Evolutionary conservation across 2,888 invertebrate genomes (phyloP), one percentile per base, ranked within the genome.

Genomic region (Clanis bilineata): DNA sequence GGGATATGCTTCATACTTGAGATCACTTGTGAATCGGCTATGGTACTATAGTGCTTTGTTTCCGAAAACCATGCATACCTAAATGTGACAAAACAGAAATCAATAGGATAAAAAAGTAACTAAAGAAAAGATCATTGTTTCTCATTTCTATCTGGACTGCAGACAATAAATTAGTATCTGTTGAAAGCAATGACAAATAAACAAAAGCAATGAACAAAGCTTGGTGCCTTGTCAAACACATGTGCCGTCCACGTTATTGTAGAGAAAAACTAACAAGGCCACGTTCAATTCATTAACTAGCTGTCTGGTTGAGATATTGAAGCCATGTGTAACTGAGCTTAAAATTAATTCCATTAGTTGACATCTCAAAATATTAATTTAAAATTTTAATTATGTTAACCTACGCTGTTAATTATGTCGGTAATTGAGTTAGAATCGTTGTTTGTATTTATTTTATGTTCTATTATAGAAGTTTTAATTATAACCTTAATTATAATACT

Each of bases 181-280:
- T 51, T 15, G 28, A 51, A 51, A 51, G 51, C 51, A 51, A 51
- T 51, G 51, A 51, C 51, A 32, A 51, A 51, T 32, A 51, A 51
- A 51, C 51, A 51, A 32, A 51, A 28, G 32, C 51, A 51, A 32
- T 51, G 51, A 51, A 51, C 51, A 51, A 51, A 51, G 51, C 51
- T 32, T 28, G 10, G 51, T 10, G 32, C 51, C 32, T 18, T 32
- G 51, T 51, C 62, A 63, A 60, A 63, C 69, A 70, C 69, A 76
- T 74, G 74, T 72, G 69, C 47, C 51, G 62, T 62, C 60, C 43
- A 62, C 63, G 22, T 28, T 32, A 44, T 9, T 36, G 41, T 41
- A 18, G 18, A 57, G 36, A 32, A 51, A 51, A 51, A 51, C 32
- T 18, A 32, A 18, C 18, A 21, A 51, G 28, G 28, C 32, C 28